Conservation (phyloP, 1,140 invertebrate species). For the Drosophila neocordata region DNA sequence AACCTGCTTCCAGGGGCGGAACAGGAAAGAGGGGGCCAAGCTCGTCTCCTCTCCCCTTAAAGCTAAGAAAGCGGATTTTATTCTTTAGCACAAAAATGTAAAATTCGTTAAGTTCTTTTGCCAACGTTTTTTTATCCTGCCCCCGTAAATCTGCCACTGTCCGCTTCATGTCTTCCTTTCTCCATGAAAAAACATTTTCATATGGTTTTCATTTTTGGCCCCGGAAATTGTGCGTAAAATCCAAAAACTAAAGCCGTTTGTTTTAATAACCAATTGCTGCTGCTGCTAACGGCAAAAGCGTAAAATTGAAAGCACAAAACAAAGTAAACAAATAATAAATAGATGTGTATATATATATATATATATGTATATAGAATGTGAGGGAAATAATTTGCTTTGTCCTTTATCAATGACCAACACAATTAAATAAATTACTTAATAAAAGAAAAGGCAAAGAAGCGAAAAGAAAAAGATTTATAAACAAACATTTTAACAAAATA, state of each 20-base stretch:
- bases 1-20: too few relatives aligned
- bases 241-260: conserved; percentile 32
- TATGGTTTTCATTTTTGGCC: conserved; percentile 7
- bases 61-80: too few relatives aligned
- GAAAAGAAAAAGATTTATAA: conserved; percentile 1
- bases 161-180: too few relatives aligned
- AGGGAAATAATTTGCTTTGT: conserved; percentile 24
- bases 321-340: conserved; percentile 33
- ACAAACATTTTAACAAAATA: not conserved
- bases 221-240: conserved; percentile 52
- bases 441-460: not conserved
- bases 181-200: not conserved
- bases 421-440: conserved; percentile 33
- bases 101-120: too few relatives aligned
- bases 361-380: conserved; percentile 15
- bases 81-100: too few relatives aligned
- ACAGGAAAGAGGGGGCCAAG: too few relatives aligned
- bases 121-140: too few relatives aligned
- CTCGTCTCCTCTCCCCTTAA: too few relatives aligned
- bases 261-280: conserved; percentile 44
- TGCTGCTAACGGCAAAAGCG: conserved; percentile 27
- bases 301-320: conserved; percentile 14
- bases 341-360: conserved; percentile 22
- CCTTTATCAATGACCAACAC: conserved; percentile 27
- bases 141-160: too few relatives aligned